Evolutionary conservation across 2,888 invertebrate genomes (phyloP).

Genomic region (Hyppa rectilinea): DNA sequence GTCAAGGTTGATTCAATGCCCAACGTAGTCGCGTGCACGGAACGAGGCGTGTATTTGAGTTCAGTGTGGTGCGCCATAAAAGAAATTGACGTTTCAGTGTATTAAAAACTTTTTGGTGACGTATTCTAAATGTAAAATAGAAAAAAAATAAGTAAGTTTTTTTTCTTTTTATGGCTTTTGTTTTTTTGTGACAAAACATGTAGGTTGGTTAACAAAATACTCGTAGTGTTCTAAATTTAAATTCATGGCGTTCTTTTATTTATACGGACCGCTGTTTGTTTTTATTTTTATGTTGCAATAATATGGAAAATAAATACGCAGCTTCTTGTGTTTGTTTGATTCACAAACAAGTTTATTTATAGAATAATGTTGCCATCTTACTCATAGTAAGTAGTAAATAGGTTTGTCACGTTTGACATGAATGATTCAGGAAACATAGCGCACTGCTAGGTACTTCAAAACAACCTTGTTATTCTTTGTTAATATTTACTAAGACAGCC

Average conservation of each 20-base stretch:
- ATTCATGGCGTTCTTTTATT: no score
- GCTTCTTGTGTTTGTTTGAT: background rate
- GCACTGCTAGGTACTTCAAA: background rate
- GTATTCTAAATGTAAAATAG: background rate
- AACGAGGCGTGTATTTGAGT: no score
- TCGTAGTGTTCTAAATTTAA: background rate
- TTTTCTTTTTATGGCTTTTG: background rate
- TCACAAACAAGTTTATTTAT: constrained; percentile 25
- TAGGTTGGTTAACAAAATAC: background rate
- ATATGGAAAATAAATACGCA: background rate
- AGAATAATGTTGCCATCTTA: constrained; percentile 26
- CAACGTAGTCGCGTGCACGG: constrained; percentile 4
- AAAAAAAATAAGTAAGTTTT: constrained; percentile 7
- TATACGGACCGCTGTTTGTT: background rate
- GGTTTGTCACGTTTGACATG: background rate
- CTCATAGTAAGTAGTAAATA: background rate
- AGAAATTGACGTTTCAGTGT: constrained; percentile 9
- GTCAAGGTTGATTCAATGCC: background rate
- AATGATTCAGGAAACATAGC: background rate
- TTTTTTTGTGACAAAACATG: background rate
- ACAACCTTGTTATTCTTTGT: background rate
- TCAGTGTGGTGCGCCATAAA: background rate
- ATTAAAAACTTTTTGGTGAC: constrained; percentile 1
- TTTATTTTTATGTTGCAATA: background rate
- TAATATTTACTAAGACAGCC: background rate